A percentile compares a stretch with the other conserved stretches of the same genome.
Conservation (phyloP, 2,113 vertebrate genomes). For the Potamarius usumacintae region DNA sequence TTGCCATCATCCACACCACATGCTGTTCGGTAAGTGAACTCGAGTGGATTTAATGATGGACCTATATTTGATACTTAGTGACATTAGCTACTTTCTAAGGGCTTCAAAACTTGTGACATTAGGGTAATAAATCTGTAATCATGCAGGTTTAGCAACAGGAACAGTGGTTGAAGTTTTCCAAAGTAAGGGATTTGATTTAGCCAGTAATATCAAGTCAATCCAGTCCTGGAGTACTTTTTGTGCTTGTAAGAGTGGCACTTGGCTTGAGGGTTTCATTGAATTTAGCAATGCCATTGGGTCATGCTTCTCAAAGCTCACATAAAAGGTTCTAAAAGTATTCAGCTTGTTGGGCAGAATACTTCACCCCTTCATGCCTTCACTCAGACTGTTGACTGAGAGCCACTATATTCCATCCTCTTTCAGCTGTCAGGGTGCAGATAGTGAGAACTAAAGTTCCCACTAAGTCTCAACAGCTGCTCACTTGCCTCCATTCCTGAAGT, state of each 20-base stretch:
- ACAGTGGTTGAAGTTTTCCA: neutral
- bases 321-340: conserved; percentile 1
- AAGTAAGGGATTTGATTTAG: neutral
- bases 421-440: neutral
- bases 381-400: neutral
- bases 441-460: neutral
- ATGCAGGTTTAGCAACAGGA: neutral
- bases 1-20: neutral
- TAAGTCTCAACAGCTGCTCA: conserved; percentile 1
- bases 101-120: neutral
- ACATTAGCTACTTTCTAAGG: neutral
- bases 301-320: neutral
- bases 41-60: neutral
- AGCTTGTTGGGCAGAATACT: conserved; percentile 3
- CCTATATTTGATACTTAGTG: neutral
- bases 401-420: conserved; percentile 3
- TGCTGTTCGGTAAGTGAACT: neutral
- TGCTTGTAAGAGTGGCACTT: conserved; percentile 10
- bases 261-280: neutral
- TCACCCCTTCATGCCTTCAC: neutral
- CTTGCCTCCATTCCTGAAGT: neutral
- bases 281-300: conserved; percentile 4
- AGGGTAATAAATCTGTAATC: neutral
- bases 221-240: neutral
- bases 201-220: neutral